phyloP scores from a whole-genome alignment of 2,888 invertebrate genomes.

The Lapara coniferarum region DNA sequence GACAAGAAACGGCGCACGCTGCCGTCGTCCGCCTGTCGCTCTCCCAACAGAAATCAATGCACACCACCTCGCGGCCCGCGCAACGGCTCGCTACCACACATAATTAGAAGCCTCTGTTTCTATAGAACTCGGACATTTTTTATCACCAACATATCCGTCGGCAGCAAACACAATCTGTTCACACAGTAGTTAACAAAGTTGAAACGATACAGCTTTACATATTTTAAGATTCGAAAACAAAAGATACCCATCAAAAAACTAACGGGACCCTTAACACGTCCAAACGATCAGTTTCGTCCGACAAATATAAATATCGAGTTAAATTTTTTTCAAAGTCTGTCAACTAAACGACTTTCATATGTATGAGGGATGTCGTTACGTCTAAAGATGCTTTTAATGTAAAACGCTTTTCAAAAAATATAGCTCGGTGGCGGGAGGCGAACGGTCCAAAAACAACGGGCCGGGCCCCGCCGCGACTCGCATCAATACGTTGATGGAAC shows the following conservation, averaged over 20 bases:
- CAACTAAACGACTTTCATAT: constrained; percentile 29
- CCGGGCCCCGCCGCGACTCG: constrained; percentile 32
- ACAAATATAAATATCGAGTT: constrained; percentile 25
- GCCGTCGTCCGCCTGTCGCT: background rate
- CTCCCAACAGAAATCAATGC: background rate
- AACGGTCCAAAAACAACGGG: constrained; percentile 45
- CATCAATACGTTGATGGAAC: constrained; percentile 75
- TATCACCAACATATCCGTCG: constrained; percentile 3
- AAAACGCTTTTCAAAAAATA: constrained; percentile 47
- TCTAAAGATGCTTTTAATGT: constrained; percentile 40
- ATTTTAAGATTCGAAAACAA: constrained; percentile 20
- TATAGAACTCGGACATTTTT: constrained; percentile 10
- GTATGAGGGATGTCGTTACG: constrained; percentile 37
- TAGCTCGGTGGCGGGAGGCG: constrained; percentile 39
- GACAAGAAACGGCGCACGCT: background rate
- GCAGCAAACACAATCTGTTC: constrained; percentile 10
- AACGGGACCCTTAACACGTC: constrained; percentile 18
- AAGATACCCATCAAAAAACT: constrained; percentile 19
- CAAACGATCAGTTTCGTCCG: constrained; percentile 21
- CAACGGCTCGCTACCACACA: background rate
- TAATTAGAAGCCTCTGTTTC: constrained; percentile 15
- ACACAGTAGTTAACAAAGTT: constrained; percentile 21
- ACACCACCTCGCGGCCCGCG: background rate
- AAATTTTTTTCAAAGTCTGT: constrained; percentile 26
- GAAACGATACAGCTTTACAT: constrained; percentile 21